Evolutionary conservation across 1,140 invertebrate genomes (phyloP).

Genomic region (Whitmania pigra): DNA sequence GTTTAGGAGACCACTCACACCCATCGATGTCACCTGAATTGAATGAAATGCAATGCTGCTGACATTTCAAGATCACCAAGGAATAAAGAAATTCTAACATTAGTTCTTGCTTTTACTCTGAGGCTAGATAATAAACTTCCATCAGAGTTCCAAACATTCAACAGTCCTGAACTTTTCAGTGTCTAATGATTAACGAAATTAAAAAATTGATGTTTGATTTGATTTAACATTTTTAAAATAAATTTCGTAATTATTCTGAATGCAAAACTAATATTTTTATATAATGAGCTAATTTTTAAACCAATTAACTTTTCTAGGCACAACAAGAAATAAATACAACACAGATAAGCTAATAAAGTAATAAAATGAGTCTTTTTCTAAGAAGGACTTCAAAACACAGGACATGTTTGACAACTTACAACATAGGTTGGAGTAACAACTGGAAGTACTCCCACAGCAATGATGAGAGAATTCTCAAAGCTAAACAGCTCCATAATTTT

Average conservation of each 20-base stretch:
- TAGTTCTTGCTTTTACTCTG: not conserved
- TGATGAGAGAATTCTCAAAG: not conserved
- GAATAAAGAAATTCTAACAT: not conserved
- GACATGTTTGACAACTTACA: not conserved
- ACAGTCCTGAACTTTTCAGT: not conserved
- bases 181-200: not conserved
- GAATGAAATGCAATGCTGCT: not conserved
- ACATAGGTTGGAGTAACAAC: not conserved
- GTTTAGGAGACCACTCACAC: not conserved
- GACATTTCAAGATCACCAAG: not conserved
- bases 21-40: not conserved
- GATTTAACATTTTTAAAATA: not conserved
- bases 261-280: not conserved
- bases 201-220: not conserved
- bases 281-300: not conserved
- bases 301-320: not conserved
- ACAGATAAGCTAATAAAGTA: not conserved
- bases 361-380: not conserved
- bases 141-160: not conserved
- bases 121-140: not conserved
- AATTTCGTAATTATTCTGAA: not conserved
- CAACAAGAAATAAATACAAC: not conserved
- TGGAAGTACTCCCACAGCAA: not conserved
- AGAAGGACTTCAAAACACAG: not conserved
- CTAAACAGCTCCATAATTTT: not conserved